Evolutionary conservation across 2,888 invertebrate species (phyloP).

Genomic region (Idaea straminata): DNA sequence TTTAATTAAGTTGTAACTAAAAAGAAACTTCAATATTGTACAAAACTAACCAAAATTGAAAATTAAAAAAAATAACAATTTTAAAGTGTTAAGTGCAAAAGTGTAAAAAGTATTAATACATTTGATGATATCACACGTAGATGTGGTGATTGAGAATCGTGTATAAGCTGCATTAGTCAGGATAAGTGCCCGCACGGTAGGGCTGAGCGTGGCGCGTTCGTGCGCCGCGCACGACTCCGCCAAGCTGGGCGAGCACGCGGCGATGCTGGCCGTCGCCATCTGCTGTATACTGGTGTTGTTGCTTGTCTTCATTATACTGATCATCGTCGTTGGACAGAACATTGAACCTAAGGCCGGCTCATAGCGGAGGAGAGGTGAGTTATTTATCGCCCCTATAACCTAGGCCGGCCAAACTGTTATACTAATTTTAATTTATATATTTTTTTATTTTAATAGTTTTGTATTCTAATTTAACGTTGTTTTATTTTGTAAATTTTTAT

Average conservation of each 20-base stretch:
- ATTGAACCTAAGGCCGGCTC: conserved; percentile 83
- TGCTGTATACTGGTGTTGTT: conserved; percentile 90
- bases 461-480: too few species aligned
- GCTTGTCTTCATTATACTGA: conserved; percentile 90
- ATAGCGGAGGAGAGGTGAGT: conserved; percentile 68
- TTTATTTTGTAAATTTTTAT: too few species aligned
- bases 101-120: too few species aligned
- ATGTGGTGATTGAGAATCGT: background rate
- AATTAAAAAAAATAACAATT: too few species aligned
- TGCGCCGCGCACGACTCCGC: conserved; percentile 60
- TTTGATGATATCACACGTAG: background rate
- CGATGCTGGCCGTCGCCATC: conserved; percentile 91
- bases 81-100: too few species aligned
- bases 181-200: conserved; percentile 56
- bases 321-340: conserved; percentile 89
- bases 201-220: conserved; percentile 53
- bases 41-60: too few species aligned
- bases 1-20: too few species aligned
- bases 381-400: too few species aligned
- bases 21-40: too few species aligned
- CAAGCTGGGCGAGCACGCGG: conserved; percentile 79
- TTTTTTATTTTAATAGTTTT: too few species aligned
- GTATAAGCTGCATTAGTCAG: conserved; percentile 25
- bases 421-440: too few species aligned
- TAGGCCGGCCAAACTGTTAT: too few species aligned